A percentile compares a stretch with the other conserved stretches of the same genome.
Conservation (phyloP, 1,140 invertebrate species). For the Adelges cooleyi region DNA sequence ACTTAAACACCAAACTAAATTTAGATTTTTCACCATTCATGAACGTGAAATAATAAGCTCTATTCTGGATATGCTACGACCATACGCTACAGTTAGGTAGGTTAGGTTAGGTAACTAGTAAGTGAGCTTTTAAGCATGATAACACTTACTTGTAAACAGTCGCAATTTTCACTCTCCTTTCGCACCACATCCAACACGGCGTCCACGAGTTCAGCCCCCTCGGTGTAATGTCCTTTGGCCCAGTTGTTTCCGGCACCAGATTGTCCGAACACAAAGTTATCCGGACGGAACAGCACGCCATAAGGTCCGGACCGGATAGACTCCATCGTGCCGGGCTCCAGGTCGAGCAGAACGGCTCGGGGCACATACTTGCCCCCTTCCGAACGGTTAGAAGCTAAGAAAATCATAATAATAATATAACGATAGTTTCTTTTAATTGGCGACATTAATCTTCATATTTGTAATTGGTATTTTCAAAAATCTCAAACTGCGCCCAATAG, state of each 20-base stretch:
- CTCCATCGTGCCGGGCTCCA: constrained; percentile 67
- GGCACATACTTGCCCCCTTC: constrained; percentile 38
- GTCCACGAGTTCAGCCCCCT: constrained; percentile 65
- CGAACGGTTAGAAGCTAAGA: constrained; percentile 15
- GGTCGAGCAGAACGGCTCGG: constrained; percentile 58
- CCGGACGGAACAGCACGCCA: constrained; percentile 60
- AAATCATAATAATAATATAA: not conserved
- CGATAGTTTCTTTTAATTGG: no score
- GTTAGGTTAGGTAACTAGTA: no score
- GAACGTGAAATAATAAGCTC: no score
- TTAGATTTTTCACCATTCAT: no score
- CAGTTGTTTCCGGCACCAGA: constrained; percentile 59
- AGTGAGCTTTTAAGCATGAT: no score
- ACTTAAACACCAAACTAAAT: no score
- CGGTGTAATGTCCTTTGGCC: constrained; percentile 70
- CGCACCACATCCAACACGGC: constrained; percentile 66
- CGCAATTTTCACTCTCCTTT: constrained; percentile 61
- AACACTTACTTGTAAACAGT: constrained; percentile 47
- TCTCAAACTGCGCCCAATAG: no score
- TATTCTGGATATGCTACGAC: not conserved
- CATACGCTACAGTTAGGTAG: no score
- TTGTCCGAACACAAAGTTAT: constrained; percentile 60
- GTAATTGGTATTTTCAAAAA: no score
- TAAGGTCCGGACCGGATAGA: constrained; percentile 56
- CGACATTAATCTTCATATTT: no score